Evolutionary conservation across 2,888 invertebrate genomes (phyloP), one percentile per base, ranked within the genome.

Genomic region (Vesta saturnalis): DNA sequence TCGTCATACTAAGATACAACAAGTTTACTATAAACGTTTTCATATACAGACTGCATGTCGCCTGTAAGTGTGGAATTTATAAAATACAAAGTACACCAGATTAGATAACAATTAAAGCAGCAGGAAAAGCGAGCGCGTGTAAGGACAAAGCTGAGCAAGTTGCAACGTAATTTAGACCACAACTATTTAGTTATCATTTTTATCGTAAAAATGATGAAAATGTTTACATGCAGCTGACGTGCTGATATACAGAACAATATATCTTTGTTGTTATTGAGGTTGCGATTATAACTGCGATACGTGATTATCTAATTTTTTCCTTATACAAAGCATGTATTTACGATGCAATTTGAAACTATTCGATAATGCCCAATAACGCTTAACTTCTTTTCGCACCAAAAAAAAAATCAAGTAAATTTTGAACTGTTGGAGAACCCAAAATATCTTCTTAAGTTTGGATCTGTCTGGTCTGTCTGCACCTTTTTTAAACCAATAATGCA

Each of bases 41-140:
- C n/a, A 39, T 39, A 39, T n/a, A n/a, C 39, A 69, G 69, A 69
- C 69, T 60, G 69, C 69, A 56, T 65, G 69, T 65, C 69, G 69
- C 69, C 69, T 43, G n/a, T 43, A 43, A 23, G 52, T 23, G 35
- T 56, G 58, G 69, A 61, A 64, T 64, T 64, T 68, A 18, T 47
- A 69, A 52, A 43, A 65, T 60, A 54, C 59, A 56, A 65, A 61
- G 58, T 61, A 58, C 69, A 65, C 39, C 60, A 61, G 69, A 69
- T 69, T 69, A 69, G 69, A 69, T 69, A 69, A 69, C 30, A 63
- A 60, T n/a, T n/a, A n/a, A n/a, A n/a, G n/a, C n/a, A n/a, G n/a
- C 59, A 67, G 63, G 65, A 65, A 64, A 64, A 47, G 30, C 46
- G 52, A n/a, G 60, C 61, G 61, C 61, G 61, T 58, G 66, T 65